A percentile compares a stretch with the other conserved stretches of the same genome.
These are phyloP conservation scores for Parnassius mnemosyne DNA, from an alignment of 2,888 invertebrate genomes.

Conservation along the genomic window DNA sequence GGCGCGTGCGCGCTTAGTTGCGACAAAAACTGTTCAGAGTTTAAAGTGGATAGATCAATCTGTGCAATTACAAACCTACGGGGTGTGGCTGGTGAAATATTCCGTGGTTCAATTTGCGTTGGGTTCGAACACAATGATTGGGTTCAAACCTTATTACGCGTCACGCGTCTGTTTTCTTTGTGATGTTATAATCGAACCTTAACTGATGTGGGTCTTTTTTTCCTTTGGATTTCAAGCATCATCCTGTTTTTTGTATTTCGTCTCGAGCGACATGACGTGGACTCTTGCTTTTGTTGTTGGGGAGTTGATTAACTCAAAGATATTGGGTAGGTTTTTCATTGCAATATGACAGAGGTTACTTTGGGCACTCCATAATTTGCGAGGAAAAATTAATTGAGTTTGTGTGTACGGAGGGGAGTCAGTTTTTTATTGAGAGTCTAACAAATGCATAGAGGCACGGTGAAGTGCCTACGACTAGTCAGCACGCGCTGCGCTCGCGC, in stretches of 20 bases:
- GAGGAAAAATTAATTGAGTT: slow-evolving; percentile 22
- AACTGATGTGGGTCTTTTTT: slow-evolving; percentile 41
- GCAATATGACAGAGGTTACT: slow-evolving; percentile 15
- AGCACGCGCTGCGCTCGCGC: slow-evolving; percentile 56
- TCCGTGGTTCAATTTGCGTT: slow-evolving; percentile 68
- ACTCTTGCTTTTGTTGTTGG: slow-evolving; percentile 25
- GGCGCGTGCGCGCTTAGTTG: slow-evolving; percentile 60
- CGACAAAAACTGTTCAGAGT: slow-evolving; percentile 64
- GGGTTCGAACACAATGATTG: slow-evolving; percentile 56
- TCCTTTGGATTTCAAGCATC: slow-evolving; percentile 34
- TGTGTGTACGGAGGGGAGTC: slow-evolving; percentile 22
- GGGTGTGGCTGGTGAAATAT: slow-evolving; percentile 65
- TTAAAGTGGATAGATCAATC: slow-evolving; percentile 63
- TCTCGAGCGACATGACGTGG: slow-evolving; percentile 19
- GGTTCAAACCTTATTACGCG: slow-evolving; percentile 63
- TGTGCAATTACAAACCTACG: slow-evolving; percentile 76
- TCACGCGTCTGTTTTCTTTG: slow-evolving; percentile 55
- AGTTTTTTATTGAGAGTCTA: slow-evolving; percentile 19
- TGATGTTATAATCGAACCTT: slow-evolving; percentile 45
- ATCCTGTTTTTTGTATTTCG: slow-evolving; percentile 34
- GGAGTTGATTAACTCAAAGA: slow-evolving; percentile 25
- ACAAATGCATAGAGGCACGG: slow-evolving; percentile 13
- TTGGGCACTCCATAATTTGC: slow-evolving; percentile 22
- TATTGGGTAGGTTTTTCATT: slow-evolving; percentile 14
- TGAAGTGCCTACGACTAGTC: slow-evolving; percentile 10